Base-by-base conservation (phyloP, 2,113 vertebrate species). In the Nerophis lumbriciformis region DNA sequence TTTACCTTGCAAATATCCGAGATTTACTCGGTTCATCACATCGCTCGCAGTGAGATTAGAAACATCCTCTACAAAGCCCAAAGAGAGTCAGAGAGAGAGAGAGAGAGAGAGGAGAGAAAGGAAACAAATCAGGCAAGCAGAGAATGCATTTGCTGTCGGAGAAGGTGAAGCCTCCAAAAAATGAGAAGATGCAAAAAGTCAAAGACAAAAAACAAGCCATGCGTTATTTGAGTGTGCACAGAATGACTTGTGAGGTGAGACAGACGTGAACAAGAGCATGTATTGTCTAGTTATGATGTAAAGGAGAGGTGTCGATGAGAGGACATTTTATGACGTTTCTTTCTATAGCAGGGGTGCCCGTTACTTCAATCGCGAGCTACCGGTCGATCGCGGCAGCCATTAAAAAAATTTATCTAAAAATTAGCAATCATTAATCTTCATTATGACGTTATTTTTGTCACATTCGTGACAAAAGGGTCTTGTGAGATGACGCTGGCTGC, bases 1-100 rank as follows among this genome's bases (percentile, higher is more conserved):
- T 87, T 98, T 99, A 99, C 97, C 97, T 99, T 99, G 95, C 89
- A 99, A 95, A 95, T 99, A 98, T 97, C 97, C 97, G 93, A 99
- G 95, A 94, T 99, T 99, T 93, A 99, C 97, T 91, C 97, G 94
- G 90, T 99, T 99, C 97, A 98, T 99, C 93, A 99, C 97, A 95
- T 99, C 97, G 90, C 95, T 97, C 83, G 97, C 97, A 89, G 97
- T 98, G 94, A 99, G 95, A 94, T 99, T 99, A 95, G 97, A 95
- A 94, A 99, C 95, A 90, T 98, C 96, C 94, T 97, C 97, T 99
- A 94, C 78, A 88, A 91, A 91, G 90, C 90, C 90, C 91, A 84
- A 65, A 83, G 91, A 85, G 86, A 91, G 74, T 87, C 73, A 85
- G 69, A 83, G 70, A 82, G 74, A 90, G 65, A 77, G 72, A 85